Evolutionary conservation across 2,888 invertebrate genomes (phyloP), one percentile per base, ranked within the genome.

Genomic region (Corythucha ciliata): DNA sequence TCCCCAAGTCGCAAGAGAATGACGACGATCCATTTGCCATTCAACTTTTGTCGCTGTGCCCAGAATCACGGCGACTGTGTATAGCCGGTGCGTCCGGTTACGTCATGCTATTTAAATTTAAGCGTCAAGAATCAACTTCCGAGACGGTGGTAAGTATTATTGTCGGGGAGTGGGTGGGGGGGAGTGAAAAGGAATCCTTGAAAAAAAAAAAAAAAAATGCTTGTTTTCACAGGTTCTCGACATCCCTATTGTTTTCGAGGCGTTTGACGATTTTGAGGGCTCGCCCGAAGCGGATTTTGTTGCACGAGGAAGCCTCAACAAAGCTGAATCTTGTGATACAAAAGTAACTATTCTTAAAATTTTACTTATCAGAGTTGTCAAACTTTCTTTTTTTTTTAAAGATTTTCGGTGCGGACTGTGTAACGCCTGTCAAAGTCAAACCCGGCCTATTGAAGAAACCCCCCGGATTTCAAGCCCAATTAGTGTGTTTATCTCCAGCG

Each of bases 381-480:
- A 29, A 29, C n/a, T 10, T 29, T 29, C n/a, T 29, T 29, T 29
- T 29, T 10, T 29, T 25, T 27, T 39, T 39, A 29, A 25, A 56
- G 56, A 50, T 46, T 29, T 56, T 51, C 18, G 56, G 56, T 20
- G 53, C 54, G 4, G 56, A 56, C 26, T 53, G 46, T 36, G 42
- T 48, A 39, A 47, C 69, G 52, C 69, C 73, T 55, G 71, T 85
- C 53, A 78, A 77, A 68, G 85, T 88, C 48, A 78, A 82, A 64
- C 69, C 76, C 46, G 90, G 90, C 29, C 72, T 77, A 55, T 80
- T 84, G 65, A 87, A 92, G 66, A 84, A 93, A 70, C 80, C 85
- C 33, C 77, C 94, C n/a, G 98, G 97, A 60, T 98, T 93, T 77
- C 96, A 97, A 75, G 89, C 93, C 42, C 86, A 92, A 66, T 75